Percentiles rank a stretch among this genome's conserved stretches.
These are phyloP conservation scores for Gobio occitaniae DNA, from an alignment of 2,797 vertebrate genomes.

Conservation along the genomic window DNA sequence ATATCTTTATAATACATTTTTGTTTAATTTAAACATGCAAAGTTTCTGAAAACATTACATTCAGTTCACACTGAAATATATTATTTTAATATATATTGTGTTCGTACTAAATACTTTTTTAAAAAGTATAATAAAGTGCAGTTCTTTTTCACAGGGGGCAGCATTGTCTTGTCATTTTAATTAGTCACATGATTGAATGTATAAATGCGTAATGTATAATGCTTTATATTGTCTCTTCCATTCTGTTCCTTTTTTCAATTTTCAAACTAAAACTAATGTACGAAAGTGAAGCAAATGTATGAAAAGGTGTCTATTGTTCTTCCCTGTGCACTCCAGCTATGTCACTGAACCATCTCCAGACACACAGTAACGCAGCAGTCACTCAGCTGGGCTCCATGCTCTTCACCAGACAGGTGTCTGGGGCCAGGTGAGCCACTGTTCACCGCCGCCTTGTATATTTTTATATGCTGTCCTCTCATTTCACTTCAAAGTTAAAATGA, in stretches of 20 bases:
- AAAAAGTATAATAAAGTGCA: background rate
- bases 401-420: constrained; percentile 97
- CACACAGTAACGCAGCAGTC: constrained; percentile 76
- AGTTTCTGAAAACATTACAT: background rate
- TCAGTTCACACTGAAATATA: background rate
- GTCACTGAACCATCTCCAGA: constrained; percentile 85
- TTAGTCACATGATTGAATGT: too few relatives aligned
- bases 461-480: background rate
- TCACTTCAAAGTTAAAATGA: background rate
- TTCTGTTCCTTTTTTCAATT: background rate
- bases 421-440: constrained; percentile 86
- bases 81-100: too few relatives aligned
- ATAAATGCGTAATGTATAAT: too few relatives aligned
- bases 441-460: too few relatives aligned
- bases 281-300: background rate
- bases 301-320: background rate
- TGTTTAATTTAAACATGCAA: background rate
- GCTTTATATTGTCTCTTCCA: too few relatives aligned
- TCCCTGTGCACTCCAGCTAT: constrained; percentile 78
- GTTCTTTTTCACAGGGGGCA: background rate
- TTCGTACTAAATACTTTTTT: too few relatives aligned
- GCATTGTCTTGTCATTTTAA: background rate
- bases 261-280: background rate
- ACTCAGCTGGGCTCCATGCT: constrained; percentile 98
- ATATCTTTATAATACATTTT: too few relatives aligned